These are phyloP conservation scores for Myiotriccus ornatus DNA, from an alignment of 2,797 vertebrate species.

Conservation along the genomic window DNA sequence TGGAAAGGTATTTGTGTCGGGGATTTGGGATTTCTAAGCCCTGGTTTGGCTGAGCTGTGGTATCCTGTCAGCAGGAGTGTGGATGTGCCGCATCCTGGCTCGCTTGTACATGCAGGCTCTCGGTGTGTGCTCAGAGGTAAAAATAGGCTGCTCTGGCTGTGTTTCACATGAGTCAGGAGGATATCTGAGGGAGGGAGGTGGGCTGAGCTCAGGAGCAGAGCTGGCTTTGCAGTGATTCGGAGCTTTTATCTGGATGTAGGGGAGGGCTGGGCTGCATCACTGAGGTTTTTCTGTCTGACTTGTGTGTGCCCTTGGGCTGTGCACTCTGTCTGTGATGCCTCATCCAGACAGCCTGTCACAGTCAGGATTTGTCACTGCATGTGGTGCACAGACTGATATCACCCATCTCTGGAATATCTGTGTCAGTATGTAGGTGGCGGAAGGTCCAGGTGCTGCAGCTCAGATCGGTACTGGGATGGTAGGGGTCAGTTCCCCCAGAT, in stretches of 20 bases:
- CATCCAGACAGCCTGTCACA: background rate
- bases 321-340: background rate
- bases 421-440: background rate
- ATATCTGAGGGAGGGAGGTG: conserved; percentile 38
- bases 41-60: background rate
- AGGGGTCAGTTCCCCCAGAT: background rate
- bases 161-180: conserved; percentile 25
- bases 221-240: background rate
- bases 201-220: conserved; percentile 37
- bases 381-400: background rate
- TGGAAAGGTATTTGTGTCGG: background rate
- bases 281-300: background rate
- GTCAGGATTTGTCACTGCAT: background rate
- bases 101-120: background rate
- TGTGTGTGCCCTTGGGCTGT: background rate
- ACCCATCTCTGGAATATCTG: background rate
- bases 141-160: conserved; percentile 11
- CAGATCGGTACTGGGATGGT: background rate
- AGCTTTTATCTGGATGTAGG: background rate
- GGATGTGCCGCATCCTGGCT: background rate
- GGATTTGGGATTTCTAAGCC: background rate
- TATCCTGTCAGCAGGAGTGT: background rate
- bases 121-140: background rate
- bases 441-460: background rate
- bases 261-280: background rate